Percentiles rank a stretch among this genome's conserved stretches.
Evolutionary conservation across 2,113 vertebrate genomes (phyloP).

Genomic region (Hemichromis elongatus): DNA sequence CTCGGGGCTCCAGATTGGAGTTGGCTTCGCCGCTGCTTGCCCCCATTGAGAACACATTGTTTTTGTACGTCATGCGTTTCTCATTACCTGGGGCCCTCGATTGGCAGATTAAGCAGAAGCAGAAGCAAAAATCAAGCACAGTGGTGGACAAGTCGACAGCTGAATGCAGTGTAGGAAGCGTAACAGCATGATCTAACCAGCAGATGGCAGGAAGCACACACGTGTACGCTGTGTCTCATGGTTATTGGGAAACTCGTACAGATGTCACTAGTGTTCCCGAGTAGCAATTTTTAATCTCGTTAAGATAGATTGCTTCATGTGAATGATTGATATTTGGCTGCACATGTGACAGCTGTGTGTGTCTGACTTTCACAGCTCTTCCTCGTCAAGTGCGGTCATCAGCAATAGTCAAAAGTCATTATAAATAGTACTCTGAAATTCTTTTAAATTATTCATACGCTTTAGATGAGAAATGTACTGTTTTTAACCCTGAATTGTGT

Average conservation of each 20-base stretch:
- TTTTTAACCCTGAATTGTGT: background rate
- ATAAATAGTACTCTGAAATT: background rate
- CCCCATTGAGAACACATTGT: conserved; percentile 9
- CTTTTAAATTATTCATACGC: background rate
- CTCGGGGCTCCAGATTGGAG: background rate
- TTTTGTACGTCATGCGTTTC: conserved; percentile 12
- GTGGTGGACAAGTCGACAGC: background rate
- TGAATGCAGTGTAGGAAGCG: background rate
- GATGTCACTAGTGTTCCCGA: background rate
- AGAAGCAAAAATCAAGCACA: background rate
- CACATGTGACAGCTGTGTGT: conserved; percentile 3
- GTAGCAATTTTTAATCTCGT: background rate
- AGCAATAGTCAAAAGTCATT: background rate
- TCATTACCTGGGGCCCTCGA: background rate
- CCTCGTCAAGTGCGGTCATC: background rate
- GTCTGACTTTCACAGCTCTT: background rate
- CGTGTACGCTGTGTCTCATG: background rate
- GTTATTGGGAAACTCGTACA: background rate
- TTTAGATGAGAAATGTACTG: background rate
- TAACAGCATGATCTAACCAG: conserved; percentile 21
- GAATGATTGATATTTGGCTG: background rate
- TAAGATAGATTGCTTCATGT: background rate
- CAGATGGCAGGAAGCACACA: conserved; percentile 62
- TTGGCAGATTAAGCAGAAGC: background rate
- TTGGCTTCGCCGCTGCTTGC: background rate